phyloP scores from a whole-genome alignment of 1,140 invertebrate species.

The Pseudomyrmex flavicornis region DNA sequence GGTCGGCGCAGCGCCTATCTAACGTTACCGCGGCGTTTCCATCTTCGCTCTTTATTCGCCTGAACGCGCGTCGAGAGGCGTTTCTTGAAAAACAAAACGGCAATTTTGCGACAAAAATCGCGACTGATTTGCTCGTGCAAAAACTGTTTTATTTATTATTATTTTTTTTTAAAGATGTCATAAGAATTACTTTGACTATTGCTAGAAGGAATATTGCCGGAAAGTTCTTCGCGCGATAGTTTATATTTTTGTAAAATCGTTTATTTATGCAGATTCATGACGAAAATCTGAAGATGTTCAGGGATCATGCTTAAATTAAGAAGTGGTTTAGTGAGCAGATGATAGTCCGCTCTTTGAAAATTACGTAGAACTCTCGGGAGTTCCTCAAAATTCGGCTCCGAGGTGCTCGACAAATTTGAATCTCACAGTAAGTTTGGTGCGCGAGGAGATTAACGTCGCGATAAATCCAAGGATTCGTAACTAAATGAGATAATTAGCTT shows the following conservation, averaged over 20 bases:
- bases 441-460: not conserved
- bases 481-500: conserved; percentile 1
- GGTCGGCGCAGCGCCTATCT: conserved; percentile 53
- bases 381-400: not conserved
- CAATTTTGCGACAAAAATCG: conserved; percentile 2
- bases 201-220: no score
- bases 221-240: not conserved
- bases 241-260: not conserved
- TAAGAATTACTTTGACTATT: no score
- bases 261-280: not conserved
- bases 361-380: not conserved
- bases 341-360: not conserved
- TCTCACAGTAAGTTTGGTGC: not conserved
- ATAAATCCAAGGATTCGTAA: not conserved
- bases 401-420: not conserved
- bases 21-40: conserved; percentile 10
- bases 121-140: not conserved
- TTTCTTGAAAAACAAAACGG: not conserved
- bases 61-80: conserved; percentile 25
- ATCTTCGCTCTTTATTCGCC: conserved; percentile 8
- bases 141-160: not conserved
- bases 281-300: not conserved
- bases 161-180: no score
- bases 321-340: no score
- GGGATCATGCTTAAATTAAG: not conserved